Evolutionary conservation across 92 coral and sea anemone species (phyloP).

Genomic region (Muricea muricata): DNA sequence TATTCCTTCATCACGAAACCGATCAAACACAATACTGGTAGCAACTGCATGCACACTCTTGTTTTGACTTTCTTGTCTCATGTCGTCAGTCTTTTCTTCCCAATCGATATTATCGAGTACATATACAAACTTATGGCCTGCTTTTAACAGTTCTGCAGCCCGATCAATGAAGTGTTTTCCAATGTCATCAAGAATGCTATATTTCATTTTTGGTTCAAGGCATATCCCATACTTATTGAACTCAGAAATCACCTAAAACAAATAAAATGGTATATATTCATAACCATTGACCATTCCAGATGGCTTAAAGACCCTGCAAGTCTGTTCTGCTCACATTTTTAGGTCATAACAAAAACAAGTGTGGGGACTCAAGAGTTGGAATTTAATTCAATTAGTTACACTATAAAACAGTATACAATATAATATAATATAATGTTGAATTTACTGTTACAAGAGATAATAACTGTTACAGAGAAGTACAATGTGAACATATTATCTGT

Average conservation of each 20-base stretch:
- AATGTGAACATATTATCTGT: too few species aligned
- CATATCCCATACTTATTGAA: slow-evolving; percentile 12
- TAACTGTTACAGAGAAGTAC: too few species aligned
- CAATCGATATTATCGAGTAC: slow-evolving; percentile 1
- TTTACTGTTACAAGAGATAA: too few species aligned
- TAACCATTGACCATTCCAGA: neutral
- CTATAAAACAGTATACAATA: too few species aligned
- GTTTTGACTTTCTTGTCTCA: neutral
- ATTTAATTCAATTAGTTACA: too few species aligned
- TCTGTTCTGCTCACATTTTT: too few species aligned
- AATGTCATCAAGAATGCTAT: slow-evolving; percentile 3
- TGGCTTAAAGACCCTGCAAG: too few species aligned
- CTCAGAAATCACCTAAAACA: neutral
- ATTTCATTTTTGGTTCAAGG: neutral
- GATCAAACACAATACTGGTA: too few species aligned
- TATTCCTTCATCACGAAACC: neutral
- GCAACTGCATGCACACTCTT: too few species aligned
- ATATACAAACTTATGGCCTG: neutral
- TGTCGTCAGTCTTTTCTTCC: slow-evolving; percentile 3
- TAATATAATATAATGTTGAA: too few species aligned
- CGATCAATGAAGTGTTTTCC: slow-evolving; percentile 1
- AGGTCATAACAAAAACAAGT: too few species aligned
- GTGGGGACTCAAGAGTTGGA: too few species aligned
- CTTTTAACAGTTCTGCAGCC: neutral
- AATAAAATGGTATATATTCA: neutral